Evolutionary conservation across 1,140 invertebrate genomes (phyloP).

Genomic region (Eupristina koningsbergeri): DNA sequence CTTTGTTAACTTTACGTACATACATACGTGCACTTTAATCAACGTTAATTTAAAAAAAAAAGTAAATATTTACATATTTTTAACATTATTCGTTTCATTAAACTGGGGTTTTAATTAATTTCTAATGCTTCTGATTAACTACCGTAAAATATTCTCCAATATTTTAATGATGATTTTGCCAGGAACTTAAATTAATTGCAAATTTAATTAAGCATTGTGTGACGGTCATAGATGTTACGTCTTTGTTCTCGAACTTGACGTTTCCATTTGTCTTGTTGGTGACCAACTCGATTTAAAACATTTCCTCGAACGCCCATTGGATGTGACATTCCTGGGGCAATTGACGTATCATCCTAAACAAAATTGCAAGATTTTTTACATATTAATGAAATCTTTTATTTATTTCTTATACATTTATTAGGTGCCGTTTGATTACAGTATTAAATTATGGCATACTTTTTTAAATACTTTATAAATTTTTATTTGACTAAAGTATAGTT

Average conservation of each 20-base stretch:
- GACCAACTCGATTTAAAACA: conserved; percentile 94
- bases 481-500: too few species aligned
- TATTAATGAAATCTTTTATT: not conserved
- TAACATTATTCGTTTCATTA: not conserved
- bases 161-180: conserved; percentile 37
- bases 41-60: conserved; percentile 24
- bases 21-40: conserved; percentile 24
- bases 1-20: not conserved
- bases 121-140: too few species aligned
- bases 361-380: conserved; percentile 20
- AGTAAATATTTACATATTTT: conserved; percentile 48
- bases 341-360: conserved; percentile 77
- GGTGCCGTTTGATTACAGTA: too few species aligned
- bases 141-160: conserved; percentile 33
- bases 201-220: conserved; percentile 96
- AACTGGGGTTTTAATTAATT: not conserved
- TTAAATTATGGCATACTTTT: too few species aligned
- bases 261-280: conserved; percentile 98
- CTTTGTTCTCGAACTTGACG: conserved; percentile 96
- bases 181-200: conserved; percentile 4
- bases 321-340: conserved; percentile 77
- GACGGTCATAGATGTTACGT: conserved; percentile 95
- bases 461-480: too few species aligned
- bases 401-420: not conserved
- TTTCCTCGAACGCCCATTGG: conserved; percentile 84